These are phyloP conservation scores for Aspidiotus rigidus DNA, from an alignment of 2,888 invertebrate species.

Conservation along the genomic window DNA sequence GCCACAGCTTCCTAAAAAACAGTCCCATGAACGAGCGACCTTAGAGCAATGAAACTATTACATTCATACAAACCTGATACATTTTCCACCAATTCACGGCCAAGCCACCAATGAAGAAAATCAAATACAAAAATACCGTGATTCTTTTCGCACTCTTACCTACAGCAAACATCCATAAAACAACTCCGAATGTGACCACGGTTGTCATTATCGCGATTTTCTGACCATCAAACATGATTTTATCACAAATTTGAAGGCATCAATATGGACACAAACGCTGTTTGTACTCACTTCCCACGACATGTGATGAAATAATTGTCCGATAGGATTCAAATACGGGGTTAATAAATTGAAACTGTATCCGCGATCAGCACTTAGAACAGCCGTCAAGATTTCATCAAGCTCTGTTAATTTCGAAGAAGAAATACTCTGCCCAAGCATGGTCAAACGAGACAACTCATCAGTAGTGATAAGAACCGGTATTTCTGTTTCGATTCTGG, in stretches of 20 bases:
- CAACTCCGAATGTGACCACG: background rate
- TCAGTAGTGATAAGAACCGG: slow-evolving; percentile 22
- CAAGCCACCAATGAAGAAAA: slow-evolving; percentile 19
- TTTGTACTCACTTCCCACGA: slow-evolving; percentile 7
- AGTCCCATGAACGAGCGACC: background rate
- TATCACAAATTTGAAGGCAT: background rate
- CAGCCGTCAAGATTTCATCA: slow-evolving; percentile 7
- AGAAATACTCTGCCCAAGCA: background rate
- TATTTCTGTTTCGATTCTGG: slow-evolving; percentile 19
- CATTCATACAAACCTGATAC: slow-evolving; percentile 14
- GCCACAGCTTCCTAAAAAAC: slow-evolving; percentile 7
- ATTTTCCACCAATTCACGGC: slow-evolving; percentile 21
- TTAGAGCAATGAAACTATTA: background rate
- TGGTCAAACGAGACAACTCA: slow-evolving; percentile 7
- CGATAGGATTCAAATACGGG: slow-evolving; percentile 16
- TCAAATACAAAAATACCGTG: slow-evolving; percentile 19
- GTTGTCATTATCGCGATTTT: slow-evolving; percentile 9
- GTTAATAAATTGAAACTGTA: slow-evolving; percentile 21
- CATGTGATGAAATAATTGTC: slow-evolving; percentile 15
- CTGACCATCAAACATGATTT: background rate
- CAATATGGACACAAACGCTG: background rate
- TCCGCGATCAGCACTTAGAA: slow-evolving; percentile 13
- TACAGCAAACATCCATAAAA: slow-evolving; percentile 25
- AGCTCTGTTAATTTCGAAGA: slow-evolving; percentile 9
- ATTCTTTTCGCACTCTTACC: slow-evolving; percentile 17